These are phyloP conservation scores for Bucco capensis DNA, from an alignment of 2,113 vertebrate species.

Conservation along the genomic window DNA sequence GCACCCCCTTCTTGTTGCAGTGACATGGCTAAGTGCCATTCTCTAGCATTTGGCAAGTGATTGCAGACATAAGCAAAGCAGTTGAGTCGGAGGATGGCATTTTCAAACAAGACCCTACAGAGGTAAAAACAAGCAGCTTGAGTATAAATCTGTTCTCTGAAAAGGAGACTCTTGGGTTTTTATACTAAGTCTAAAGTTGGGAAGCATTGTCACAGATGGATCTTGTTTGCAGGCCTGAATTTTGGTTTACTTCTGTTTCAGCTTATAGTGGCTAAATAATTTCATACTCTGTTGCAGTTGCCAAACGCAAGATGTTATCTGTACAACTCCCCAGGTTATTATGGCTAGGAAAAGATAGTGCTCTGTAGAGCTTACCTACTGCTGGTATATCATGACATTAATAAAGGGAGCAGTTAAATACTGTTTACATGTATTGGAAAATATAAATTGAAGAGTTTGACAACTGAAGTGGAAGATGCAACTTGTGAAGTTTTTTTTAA, in stretches of 20 bases:
- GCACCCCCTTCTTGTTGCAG: not conserved
- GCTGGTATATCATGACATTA: not conserved
- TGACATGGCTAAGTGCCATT: not conserved
- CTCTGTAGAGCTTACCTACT: not conserved
- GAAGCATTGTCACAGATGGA: not conserved
- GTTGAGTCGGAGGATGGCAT: not conserved
- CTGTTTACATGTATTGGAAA: not conserved
- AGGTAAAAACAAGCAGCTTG: not conserved
- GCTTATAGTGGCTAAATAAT: not conserved
- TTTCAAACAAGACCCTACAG: not conserved
- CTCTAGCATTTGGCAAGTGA: not conserved
- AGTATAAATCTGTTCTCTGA: not conserved
- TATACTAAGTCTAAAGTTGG: not conserved
- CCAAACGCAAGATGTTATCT: not conserved
- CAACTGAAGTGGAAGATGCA: not conserved
- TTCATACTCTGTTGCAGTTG: not conserved
- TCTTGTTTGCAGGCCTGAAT: not conserved
- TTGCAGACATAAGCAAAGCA: not conserved
- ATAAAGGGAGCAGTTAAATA: not conserved
- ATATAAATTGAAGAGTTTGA: not conserved
- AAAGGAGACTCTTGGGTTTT: not conserved
- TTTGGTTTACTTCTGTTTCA: not conserved
- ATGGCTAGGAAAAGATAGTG: not conserved
- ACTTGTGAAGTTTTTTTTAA: not conserved
- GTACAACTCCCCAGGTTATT: not conserved